A percentile compares a stretch with the other conserved stretches of the same genome.
Conservation (phyloP, 2,113 vertebrate species). For the Coryphaenoides rupestris region DNA sequence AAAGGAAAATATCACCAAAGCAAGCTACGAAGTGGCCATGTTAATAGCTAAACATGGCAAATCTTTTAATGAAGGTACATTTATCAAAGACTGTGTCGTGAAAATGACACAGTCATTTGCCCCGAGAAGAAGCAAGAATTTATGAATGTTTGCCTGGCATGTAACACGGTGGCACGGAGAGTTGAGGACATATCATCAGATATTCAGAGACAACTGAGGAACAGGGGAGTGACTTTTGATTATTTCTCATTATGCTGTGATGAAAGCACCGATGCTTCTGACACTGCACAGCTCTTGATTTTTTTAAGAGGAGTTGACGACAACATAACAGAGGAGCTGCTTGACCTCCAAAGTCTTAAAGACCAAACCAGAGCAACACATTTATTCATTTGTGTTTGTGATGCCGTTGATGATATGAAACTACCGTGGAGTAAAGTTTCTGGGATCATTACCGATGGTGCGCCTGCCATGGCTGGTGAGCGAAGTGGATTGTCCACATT, state of each 20-base stretch:
- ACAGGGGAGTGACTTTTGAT: conserved; percentile 4
- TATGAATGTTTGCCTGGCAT: too few species aligned
- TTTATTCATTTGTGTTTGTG: conserved; percentile 18
- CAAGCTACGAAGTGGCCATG: too few species aligned
- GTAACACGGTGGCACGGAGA: background rate
- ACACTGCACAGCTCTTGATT: conserved; percentile 14
- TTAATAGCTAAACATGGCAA: background rate
- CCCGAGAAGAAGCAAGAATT: too few species aligned
- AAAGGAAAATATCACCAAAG: too few species aligned
- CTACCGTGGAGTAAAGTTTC: conserved; percentile 7
- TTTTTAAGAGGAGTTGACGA: conserved; percentile 30
- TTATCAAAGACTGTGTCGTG: background rate
- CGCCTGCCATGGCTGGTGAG: conserved; percentile 26
- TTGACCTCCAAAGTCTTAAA: conserved; percentile 37
- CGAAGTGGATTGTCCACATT: conserved; percentile 29
- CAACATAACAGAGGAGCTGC: conserved; percentile 25
- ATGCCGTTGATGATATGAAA: conserved; percentile 3
- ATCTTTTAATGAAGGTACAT: background rate
- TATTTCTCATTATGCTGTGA: conserved; percentile 13
- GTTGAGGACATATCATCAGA: conserved; percentile 7
- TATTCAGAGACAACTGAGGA: conserved; percentile 33
- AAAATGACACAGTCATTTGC: background rate
- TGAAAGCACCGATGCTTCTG: too few species aligned
- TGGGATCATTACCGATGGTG: conserved; percentile 16
- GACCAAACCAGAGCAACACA: conserved; percentile 24